Evolutionary conservation across 2,113 vertebrate genomes (phyloP).

Genomic region (Periophthalmus modestus): DNA sequence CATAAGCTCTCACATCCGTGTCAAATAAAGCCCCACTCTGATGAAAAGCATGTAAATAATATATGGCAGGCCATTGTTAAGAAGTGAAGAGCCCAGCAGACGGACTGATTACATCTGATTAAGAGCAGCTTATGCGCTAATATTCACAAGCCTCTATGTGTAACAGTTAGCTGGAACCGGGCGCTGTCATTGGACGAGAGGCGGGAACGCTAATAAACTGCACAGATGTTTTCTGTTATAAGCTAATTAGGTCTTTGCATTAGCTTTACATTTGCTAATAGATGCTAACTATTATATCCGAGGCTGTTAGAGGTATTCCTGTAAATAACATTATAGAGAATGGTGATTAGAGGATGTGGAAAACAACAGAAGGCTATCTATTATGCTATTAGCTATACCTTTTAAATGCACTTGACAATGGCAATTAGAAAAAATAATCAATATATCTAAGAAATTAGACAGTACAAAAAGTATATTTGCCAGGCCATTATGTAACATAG

Average conservation of each 20-base stretch:
- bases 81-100: background rate
- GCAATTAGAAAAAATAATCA: background rate
- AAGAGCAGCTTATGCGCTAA: constrained; percentile 1
- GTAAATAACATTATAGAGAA: background rate
- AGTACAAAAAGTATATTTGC: background rate
- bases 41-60: constrained; percentile 12
- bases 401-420: background rate
- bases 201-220: background rate
- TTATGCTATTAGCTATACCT: background rate
- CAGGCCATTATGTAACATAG: too few species aligned
- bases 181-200: background rate
- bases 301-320: background rate
- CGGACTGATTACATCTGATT: constrained; percentile 4
- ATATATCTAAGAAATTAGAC: background rate
- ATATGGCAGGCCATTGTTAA: background rate
- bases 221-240: background rate
- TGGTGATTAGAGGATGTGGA: background rate
- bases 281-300: background rate
- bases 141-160: background rate
- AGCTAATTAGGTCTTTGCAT: background rate
- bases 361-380: background rate
- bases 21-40: background rate
- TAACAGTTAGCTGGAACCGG: background rate
- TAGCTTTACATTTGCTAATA: background rate
- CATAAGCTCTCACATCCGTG: background rate